phyloP scores from a whole-genome alignment of 1,140 invertebrate genomes.

The Kradibia gibbosae region DNA sequence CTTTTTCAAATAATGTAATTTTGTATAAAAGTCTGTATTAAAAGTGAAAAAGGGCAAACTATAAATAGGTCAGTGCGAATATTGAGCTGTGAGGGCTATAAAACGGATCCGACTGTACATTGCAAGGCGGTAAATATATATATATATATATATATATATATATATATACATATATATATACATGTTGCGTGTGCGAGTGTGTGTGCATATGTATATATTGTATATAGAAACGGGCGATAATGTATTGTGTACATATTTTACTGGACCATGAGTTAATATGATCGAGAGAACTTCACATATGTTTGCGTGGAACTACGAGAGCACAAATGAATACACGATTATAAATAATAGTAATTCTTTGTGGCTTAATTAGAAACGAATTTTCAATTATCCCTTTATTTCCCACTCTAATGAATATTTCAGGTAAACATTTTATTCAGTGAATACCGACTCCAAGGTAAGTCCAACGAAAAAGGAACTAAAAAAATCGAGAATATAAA shows the following conservation, averaged over 20 bases:
- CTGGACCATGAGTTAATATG: slow-evolving; percentile 32
- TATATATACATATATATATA: too few species aligned
- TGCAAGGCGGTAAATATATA: too few species aligned
- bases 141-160: too few species aligned
- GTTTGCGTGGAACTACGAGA: slow-evolving; percentile 57
- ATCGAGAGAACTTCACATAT: slow-evolving; percentile 50
- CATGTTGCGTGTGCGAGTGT: too few species aligned
- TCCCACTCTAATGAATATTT: too few species aligned
- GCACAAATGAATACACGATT: slow-evolving; percentile 57
- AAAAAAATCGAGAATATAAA: too few species aligned
- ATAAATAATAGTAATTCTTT: slow-evolving; percentile 6
- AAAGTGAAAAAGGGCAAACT: slow-evolving; percentile 38
- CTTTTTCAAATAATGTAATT: slow-evolving; percentile 56
- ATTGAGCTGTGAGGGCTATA: neutral
- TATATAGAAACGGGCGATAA: neutral
- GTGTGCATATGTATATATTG: too few species aligned
- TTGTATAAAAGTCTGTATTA: slow-evolving; percentile 52
- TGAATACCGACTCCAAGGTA: too few species aligned
- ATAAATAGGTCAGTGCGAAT: neutral
- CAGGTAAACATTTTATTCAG: too few species aligned
- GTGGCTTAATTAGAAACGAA: neutral
- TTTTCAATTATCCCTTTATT: neutral
- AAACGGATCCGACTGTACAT: neutral
- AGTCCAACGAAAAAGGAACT: too few species aligned
- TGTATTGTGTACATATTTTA: slow-evolving; percentile 29